Percentiles rank a stretch among this genome's conserved stretches.
phyloP scores from a whole-genome alignment of 2,888 invertebrate species.

The Chesias legatella region DNA sequence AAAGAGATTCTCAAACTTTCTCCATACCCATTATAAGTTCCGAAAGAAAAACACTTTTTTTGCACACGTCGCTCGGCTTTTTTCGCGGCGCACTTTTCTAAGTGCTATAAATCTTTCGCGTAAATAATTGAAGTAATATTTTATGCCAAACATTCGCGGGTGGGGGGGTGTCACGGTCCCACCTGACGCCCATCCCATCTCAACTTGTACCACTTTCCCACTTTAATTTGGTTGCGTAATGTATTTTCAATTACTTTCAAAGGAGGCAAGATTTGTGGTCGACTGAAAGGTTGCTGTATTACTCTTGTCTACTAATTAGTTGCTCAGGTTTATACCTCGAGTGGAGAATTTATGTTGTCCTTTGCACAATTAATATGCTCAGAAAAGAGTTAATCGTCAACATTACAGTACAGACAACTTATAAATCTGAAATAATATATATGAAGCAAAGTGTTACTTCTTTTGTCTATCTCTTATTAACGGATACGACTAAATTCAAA shows the following conservation, averaged over 20 bases:
- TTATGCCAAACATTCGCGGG: conserved; percentile 80
- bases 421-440: too few relatives aligned
- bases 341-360: too few relatives aligned
- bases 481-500: neutral
- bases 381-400: too few relatives aligned
- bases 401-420: too few relatives aligned
- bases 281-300: conserved; percentile 68
- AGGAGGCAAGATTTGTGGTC: conserved; percentile 76
- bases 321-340: conserved; percentile 42
- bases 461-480: too few relatives aligned
- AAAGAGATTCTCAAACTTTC: conserved; percentile 75
- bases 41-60: conserved; percentile 79
- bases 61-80: conserved; percentile 78
- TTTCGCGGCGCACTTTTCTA: conserved; percentile 80
- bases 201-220: conserved; percentile 77
- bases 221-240: conserved; percentile 81
- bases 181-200: conserved; percentile 69
- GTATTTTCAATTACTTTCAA: conserved; percentile 79
- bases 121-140: conserved; percentile 82
- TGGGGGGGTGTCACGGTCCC: conserved; percentile 65
- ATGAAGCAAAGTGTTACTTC: too few relatives aligned
- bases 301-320: conserved; percentile 69
- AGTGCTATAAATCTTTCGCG: conserved; percentile 79
- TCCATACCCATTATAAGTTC: conserved; percentile 79
- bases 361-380: too few relatives aligned